These are phyloP conservation scores for Toxostoma redivivum DNA, from an alignment of 2,113 vertebrate species.

Conservation along the genomic window DNA sequence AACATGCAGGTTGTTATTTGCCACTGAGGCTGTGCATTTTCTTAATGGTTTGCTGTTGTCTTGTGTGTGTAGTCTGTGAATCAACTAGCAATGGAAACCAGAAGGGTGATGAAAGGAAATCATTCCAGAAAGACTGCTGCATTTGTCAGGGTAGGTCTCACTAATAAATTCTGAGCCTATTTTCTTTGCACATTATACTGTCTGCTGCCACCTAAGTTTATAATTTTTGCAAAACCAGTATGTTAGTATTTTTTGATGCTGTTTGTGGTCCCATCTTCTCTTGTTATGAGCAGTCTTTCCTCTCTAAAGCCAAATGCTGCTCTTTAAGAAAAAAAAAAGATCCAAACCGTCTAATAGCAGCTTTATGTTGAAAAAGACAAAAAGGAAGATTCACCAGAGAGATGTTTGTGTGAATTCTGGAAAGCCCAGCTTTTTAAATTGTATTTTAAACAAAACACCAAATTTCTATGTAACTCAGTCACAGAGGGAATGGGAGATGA, in stretches of 20 bases:
- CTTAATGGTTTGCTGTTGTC: neutral
- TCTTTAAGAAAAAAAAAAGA: neutral
- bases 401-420: neutral
- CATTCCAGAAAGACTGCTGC: slow-evolving; percentile 96
- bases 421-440: neutral
- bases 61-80: slow-evolving; percentile 85
- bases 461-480: neutral
- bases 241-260: neutral
- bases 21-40: neutral
- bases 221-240: neutral
- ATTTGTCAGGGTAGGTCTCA: slow-evolving; percentile 87
- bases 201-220: neutral
- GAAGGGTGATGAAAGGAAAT: slow-evolving; percentile 90
- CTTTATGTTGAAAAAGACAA: neutral
- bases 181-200: neutral
- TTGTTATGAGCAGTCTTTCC: neutral
- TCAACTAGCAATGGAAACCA: slow-evolving; percentile 94
- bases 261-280: neutral
- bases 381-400: neutral
- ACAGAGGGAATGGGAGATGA: neutral
- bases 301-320: neutral
- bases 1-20: neutral
- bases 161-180: neutral
- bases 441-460: neutral
- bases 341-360: neutral